Evolutionary conservation across 2,113 vertebrate genomes (phyloP), one percentile per base, ranked within the genome.

Genomic region (Atlantisia rogersi): DNA sequence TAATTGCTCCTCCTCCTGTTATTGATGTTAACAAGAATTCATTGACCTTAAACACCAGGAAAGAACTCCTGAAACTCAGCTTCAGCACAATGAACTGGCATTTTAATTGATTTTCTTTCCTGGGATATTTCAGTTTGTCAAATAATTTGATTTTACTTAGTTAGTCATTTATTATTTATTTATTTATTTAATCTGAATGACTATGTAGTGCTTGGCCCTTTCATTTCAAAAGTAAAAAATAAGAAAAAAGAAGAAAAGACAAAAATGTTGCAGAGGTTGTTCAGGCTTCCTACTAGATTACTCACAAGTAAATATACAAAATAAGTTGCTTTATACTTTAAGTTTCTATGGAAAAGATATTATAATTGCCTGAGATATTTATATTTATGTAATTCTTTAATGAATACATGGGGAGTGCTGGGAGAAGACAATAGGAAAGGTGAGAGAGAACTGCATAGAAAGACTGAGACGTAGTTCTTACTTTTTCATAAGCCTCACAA

Each of bases 401-500:
- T 46, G 44, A 87, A n/a, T 68, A 44, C 4, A 10, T 8, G 5
- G 8, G 46, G 18, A 46, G 3, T 39, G 11, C 12, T 5, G 12
- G 19, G 9, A 82, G 58, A 70, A 94, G 58, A 92, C 40, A 87
- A 73, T 35, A 39, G 9, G 11, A 90, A 71, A 94, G 10, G 32
- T 83, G 79, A 73, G 32, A 60, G 28, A 58, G 35, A 90, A 35
- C 39, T 75, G 28, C 17, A 67, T 18, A 81, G n/a, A 63, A 94
- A 53, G 44, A 79, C 24, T 40, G 58, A 95, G 94, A 90, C 76
- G 67, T 5, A 56, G 46, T 40, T 82, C 71, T 82, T 79, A 71
- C 26, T 65, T 96, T 95, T 95, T 96, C 97, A 96, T 94, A 84
- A 92, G 83, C 50, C 58, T 93, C 53, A 94, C 83, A 94, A 97